A percentile compares a stretch with the other conserved stretches of the same genome.
These are phyloP conservation scores for Anguilla rostrata DNA, from an alignment of 2,113 vertebrate genomes.

Conservation along the genomic window DNA sequence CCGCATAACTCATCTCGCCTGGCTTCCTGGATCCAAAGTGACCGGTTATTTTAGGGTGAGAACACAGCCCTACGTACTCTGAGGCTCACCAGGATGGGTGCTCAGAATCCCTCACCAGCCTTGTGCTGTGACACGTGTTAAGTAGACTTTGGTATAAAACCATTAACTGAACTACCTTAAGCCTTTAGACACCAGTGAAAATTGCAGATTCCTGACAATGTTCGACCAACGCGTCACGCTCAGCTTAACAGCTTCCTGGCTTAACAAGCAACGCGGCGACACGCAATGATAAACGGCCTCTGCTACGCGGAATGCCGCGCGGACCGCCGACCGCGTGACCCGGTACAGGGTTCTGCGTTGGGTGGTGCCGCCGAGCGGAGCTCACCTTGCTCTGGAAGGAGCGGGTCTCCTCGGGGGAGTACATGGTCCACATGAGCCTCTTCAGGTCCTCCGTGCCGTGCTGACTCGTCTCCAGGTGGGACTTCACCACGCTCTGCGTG, in stretches of 20 bases:
- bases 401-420: conserved; percentile 80
- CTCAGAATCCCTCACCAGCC: too few relatives aligned
- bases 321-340: background rate
- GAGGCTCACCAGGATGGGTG: too few relatives aligned
- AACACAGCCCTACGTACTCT: too few relatives aligned
- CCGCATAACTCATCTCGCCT: too few relatives aligned
- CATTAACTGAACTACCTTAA: background rate
- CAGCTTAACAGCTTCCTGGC: too few relatives aligned
- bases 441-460: conserved; percentile 84
- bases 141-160: background rate
- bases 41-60: too few relatives aligned
- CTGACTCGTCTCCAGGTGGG: conserved; percentile 85
- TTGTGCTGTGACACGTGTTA: background rate
- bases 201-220: too few relatives aligned
- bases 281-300: background rate
- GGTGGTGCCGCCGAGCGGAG: background rate
- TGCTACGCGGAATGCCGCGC: background rate
- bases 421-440: conserved; percentile 77
- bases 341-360: accelerated
- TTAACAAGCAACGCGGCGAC: background rate
- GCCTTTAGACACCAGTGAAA: too few relatives aligned
- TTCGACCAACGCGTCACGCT: too few relatives aligned
- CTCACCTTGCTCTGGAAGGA: conserved; percentile 80
- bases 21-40: too few relatives aligned
- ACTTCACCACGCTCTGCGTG: conserved; percentile 84